Conservation (phyloP, 2,797 vertebrate species). For the Myotis planiceps region DNA sequence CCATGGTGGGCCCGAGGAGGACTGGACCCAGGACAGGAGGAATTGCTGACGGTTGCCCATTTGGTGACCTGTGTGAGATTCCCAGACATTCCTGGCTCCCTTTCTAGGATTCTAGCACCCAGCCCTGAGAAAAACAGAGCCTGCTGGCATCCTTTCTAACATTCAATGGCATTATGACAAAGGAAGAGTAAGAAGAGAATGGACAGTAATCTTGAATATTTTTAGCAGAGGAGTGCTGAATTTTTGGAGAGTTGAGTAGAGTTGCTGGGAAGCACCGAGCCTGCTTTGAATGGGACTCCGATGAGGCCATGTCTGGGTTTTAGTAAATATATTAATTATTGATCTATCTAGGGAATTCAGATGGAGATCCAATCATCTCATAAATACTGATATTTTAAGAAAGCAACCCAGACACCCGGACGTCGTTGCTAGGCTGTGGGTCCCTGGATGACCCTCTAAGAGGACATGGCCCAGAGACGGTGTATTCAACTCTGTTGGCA, state of each 20-base stretch:
- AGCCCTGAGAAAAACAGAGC: not conserved
- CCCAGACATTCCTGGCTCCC: not conserved
- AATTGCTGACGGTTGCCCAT: not conserved
- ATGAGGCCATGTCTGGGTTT: slow-evolving; percentile 44
- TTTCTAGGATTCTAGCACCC: not conserved
- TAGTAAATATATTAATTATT: slow-evolving; percentile 38
- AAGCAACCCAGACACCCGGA: not conserved
- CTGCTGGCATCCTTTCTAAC: not conserved
- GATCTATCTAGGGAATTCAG: not conserved
- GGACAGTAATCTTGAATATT: not conserved
- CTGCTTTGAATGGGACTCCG: not conserved
- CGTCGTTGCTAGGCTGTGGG: not conserved
- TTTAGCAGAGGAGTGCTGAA: not conserved
- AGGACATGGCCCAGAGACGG: not conserved
- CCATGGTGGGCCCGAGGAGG: not conserved
- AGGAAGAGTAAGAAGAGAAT: not conserved
- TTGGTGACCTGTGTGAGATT: not conserved
- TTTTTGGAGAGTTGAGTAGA: not conserved
- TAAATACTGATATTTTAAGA: slow-evolving; percentile 50
- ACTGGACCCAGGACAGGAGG: not conserved
- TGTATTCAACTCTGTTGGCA: not conserved
- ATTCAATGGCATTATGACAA: not conserved
- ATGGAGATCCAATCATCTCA: not conserved
- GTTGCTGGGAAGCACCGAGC: not conserved
- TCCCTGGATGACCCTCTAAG: not conserved